Evolutionary conservation across 2,113 vertebrate genomes (phyloP), one percentile per base, ranked within the genome.

Genomic region (Bettongia penicillata): DNA sequence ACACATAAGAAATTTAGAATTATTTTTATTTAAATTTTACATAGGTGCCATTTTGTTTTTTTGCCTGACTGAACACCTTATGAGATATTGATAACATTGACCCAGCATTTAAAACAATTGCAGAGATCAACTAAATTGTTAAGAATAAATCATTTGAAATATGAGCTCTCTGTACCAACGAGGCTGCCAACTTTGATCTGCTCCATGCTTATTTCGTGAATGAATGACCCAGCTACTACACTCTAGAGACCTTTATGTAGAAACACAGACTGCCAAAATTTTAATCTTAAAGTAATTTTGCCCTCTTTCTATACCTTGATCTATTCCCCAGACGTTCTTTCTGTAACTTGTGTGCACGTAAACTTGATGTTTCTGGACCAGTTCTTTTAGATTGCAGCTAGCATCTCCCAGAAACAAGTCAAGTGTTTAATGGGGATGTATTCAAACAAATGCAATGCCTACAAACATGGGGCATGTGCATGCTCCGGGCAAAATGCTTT

Each of bases 41-140:
- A 93, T 77, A 68, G 1, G 96, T 96, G 48, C 84, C 53, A 3
- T 94, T 95, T 51, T 93, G 53, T 9, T 55, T 94, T 97, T 94
- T 97, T 91, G 92, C 93, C 96, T 95, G 68, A 84, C 50, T 98
- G 91, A 89, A 49, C 96, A 95, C 97, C 91, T 53, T 95, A 95
- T 96, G 93, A 93, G 94, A 93, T 43, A 43, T 19, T 84, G n/a
- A 92, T 96, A 53, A 77, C 92, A 91, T 91, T 96, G 94, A 94
- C n/a, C 48, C 47, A 91, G 91, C 25, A 95, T 95, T 97, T 97
- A 91, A 98, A 97, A 97, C 95, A 94, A 97, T 97, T 97, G 94
- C 94, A 98, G 96, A 97, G 93, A 94, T 95, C 95, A 96, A 96
- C 95, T 92, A 90, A 84, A 37, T 93, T 90, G 89, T 98, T 96